phyloP scores from a whole-genome alignment of 2,797 vertebrate species.

The Denticeps clupeoides region DNA sequence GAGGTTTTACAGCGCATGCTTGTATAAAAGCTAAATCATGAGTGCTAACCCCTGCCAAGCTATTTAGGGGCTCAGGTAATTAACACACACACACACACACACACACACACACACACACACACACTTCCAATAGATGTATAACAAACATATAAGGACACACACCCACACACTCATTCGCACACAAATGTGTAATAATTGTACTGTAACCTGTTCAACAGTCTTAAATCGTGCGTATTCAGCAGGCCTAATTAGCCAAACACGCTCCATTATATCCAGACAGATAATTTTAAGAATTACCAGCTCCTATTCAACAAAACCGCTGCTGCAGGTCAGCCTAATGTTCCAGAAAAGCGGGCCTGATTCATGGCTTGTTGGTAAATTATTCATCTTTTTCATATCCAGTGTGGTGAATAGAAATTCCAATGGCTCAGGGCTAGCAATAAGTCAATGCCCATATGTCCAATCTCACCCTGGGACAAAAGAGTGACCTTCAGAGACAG shows the following conservation, averaged over 20 bases:
- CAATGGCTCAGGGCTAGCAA: constrained; percentile 21
- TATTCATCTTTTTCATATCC: constrained; percentile 93
- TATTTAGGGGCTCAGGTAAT: constrained; percentile 64
- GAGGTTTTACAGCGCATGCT: constrained; percentile 65
- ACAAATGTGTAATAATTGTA: constrained; percentile 5
- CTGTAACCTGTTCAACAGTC: too few relatives aligned
- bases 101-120: constrained; percentile 4
- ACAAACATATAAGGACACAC: constrained; percentile 10
- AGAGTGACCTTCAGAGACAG: neutral
- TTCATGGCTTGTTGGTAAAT: constrained; percentile 84
- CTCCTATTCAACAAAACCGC: neutral
- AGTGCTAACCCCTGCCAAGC: constrained; percentile 52
- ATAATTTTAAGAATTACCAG: neutral
- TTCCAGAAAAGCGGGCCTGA: constrained; percentile 45
- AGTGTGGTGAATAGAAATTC: constrained; percentile 66
- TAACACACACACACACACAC: constrained; percentile 38
- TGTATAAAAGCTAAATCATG: constrained; percentile 68
- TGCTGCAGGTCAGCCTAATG: too few relatives aligned
- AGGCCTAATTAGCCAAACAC: neutral
- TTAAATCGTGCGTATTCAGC: neutral
- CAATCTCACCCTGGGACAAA: neutral
- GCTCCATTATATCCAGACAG: neutral
- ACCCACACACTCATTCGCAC: constrained; percentile 16
- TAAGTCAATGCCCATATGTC: neutral
- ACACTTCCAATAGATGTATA: neutral